A percentile compares a stretch with the other conserved stretches of the same genome.
phyloP scores from a whole-genome alignment of 1,140 invertebrate species.

The Lepidurus arcticus region DNA sequence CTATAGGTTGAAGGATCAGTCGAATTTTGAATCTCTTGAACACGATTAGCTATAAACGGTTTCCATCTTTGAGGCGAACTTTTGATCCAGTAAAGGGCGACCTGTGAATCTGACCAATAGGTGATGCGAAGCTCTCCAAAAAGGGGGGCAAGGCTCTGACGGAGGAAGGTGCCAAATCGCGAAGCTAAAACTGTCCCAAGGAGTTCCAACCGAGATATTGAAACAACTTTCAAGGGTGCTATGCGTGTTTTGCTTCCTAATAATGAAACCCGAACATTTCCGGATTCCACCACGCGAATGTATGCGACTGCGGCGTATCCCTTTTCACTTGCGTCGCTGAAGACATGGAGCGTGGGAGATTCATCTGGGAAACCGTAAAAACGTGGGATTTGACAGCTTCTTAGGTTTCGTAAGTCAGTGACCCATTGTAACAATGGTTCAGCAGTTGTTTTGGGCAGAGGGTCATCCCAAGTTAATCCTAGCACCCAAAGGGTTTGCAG shows the following conservation, averaged over 20 bases:
- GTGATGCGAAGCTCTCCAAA: background rate
- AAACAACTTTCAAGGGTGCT: slow-evolving; percentile 22
- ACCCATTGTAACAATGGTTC: no score
- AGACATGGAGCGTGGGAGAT: background rate
- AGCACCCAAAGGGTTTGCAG: background rate
- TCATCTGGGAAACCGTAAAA: background rate
- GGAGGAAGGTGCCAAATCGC: background rate
- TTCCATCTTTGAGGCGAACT: slow-evolving; percentile 25
- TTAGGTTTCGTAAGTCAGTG: no score
- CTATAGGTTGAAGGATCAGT: slow-evolving; percentile 38
- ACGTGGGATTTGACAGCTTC: background rate
- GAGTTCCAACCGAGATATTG: slow-evolving; percentile 19
- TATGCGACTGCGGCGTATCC: slow-evolving; percentile 8
- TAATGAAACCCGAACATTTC: background rate
- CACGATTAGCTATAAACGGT: slow-evolving; percentile 30
- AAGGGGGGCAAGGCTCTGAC: background rate
- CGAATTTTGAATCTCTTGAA: slow-evolving; percentile 29
- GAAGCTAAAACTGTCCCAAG: slow-evolving; percentile 11
- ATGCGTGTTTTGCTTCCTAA: slow-evolving; percentile 19
- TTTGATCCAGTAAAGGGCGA: slow-evolving; percentile 32
- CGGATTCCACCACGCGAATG: background rate
- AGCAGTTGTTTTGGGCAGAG: background rate
- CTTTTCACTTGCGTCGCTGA: slow-evolving; percentile 21
- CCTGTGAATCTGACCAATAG: slow-evolving; percentile 33
- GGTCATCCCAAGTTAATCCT: background rate